A percentile compares a stretch with the other conserved stretches of the same genome.
These are phyloP conservation scores for Trichopria drosophilae DNA, from an alignment of 2,888 invertebrate species.

Conservation along the genomic window DNA sequence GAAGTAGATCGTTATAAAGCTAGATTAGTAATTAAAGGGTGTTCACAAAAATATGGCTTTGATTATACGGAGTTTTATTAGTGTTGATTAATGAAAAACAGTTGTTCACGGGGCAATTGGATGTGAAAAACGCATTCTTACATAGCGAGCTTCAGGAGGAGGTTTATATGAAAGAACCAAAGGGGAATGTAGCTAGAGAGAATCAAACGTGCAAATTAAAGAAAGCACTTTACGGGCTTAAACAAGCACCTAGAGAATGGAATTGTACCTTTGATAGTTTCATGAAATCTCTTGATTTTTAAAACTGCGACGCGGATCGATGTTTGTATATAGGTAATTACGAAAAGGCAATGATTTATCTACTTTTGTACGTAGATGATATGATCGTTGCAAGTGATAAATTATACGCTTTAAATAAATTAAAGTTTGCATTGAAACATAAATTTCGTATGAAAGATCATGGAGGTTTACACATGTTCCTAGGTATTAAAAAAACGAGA, in stretches of 20 bases:
- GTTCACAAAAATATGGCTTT: slow-evolving; percentile 35
- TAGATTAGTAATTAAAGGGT: slow-evolving; percentile 40
- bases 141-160: slow-evolving; percentile 41
- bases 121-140: too few species aligned
- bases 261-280: slow-evolving; percentile 38
- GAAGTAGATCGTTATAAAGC: slow-evolving; percentile 38
- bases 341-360: background rate
- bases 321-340: background rate
- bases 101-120: slow-evolving; percentile 35
- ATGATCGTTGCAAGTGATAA: background rate
- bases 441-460: slow-evolving; percentile 42
- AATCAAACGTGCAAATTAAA: slow-evolving; percentile 36
- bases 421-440: slow-evolving; percentile 25
- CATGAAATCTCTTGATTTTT: slow-evolving; percentile 29
- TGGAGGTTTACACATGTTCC: slow-evolving; percentile 37
- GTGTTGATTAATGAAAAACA: slow-evolving; percentile 26
- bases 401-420: background rate
- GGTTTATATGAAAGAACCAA: slow-evolving; percentile 37
- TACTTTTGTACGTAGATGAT: background rate
- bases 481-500: slow-evolving; percentile 35
- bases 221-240: slow-evolving; percentile 43
- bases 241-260: slow-evolving; percentile 44
- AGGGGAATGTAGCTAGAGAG: slow-evolving; percentile 8
- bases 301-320: background rate
- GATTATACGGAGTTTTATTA: slow-evolving; percentile 33